Evolutionary conservation across 1,140 invertebrate species (phyloP).

Genomic region (Andrena cerasifolii): DNA sequence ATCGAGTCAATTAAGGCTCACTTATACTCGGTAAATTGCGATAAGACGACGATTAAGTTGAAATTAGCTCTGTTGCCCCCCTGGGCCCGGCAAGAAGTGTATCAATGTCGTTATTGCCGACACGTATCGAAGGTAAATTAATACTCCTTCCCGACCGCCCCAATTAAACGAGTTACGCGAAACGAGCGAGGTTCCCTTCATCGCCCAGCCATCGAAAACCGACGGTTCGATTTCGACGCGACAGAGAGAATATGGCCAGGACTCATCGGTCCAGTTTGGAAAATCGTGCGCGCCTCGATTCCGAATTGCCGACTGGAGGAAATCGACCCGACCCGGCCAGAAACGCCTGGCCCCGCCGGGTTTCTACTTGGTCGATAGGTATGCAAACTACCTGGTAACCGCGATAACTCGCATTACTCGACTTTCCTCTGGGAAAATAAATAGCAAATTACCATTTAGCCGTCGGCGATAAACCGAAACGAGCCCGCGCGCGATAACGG

Average conservation of each 20-base stretch:
- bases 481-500: conserved; percentile 66
- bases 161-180: conserved; percentile 54
- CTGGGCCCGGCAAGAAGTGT: conserved; percentile 54
- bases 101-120: conserved; percentile 66
- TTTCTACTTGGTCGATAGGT: conserved; percentile 57
- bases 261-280: too few relatives aligned
- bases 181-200: conserved; percentile 18
- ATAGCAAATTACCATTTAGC: conserved; percentile 78
- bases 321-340: conserved; percentile 6
- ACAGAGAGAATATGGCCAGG: too few relatives aligned
- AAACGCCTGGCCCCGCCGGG: conserved; percentile 30
- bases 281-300: background rate
- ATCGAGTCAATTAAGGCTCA: conserved; percentile 66
- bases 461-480: conserved; percentile 73
- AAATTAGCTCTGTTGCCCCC: conserved; percentile 57
- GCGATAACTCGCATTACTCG: conserved; percentile 61
- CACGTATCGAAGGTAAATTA: conserved; percentile 65
- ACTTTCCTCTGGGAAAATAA: conserved; percentile 66
- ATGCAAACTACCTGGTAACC: conserved; percentile 51
- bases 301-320: background rate
- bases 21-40: conserved; percentile 67
- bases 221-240: too few relatives aligned
- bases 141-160: conserved; percentile 57
- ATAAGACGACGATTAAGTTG: conserved; percentile 68
- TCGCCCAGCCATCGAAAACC: too few relatives aligned